Evolutionary conservation across 2,888 invertebrate genomes (phyloP).

Genomic region (Linnaemya tessellans): DNA sequence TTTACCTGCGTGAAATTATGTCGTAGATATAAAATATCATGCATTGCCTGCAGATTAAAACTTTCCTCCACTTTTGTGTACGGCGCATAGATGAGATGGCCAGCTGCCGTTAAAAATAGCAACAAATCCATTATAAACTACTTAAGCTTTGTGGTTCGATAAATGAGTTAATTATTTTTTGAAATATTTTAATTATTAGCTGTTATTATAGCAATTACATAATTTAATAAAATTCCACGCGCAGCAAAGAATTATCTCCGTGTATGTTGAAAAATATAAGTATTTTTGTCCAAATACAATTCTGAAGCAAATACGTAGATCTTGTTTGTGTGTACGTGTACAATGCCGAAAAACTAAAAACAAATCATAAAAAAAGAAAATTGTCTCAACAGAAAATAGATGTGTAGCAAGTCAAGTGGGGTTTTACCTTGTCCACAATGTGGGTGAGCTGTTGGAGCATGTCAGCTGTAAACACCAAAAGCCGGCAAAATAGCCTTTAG

Average conservation of each 20-base stretch:
- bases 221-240: constrained; percentile 60
- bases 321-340: constrained; percentile 29
- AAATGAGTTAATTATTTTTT: constrained; percentile 8
- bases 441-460: constrained; percentile 52
- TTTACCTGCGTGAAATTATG: constrained; percentile 92
- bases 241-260: constrained; percentile 27
- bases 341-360: constrained; percentile 20
- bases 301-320: constrained; percentile 44
- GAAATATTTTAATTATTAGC: constrained; percentile 7
- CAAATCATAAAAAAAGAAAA: constrained; percentile 16
- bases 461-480: background rate
- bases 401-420: constrained; percentile 39
- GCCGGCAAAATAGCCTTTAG: constrained; percentile 36
- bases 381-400: background rate
- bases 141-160: background rate
- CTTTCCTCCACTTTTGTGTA: constrained; percentile 99
- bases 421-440: constrained; percentile 31
- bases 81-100: constrained; percentile 94
- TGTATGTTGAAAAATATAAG: constrained; percentile 6
- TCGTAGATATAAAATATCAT: constrained; percentile 96
- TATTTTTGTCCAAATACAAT: constrained; percentile 56
- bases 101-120: constrained; percentile 89
- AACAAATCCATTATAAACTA: constrained; percentile 87
- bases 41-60: constrained; percentile 98
- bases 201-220: constrained; percentile 55